Evolutionary conservation across 2,113 vertebrate species (phyloP).

Genomic region (Propithecus coquereli): DNA sequence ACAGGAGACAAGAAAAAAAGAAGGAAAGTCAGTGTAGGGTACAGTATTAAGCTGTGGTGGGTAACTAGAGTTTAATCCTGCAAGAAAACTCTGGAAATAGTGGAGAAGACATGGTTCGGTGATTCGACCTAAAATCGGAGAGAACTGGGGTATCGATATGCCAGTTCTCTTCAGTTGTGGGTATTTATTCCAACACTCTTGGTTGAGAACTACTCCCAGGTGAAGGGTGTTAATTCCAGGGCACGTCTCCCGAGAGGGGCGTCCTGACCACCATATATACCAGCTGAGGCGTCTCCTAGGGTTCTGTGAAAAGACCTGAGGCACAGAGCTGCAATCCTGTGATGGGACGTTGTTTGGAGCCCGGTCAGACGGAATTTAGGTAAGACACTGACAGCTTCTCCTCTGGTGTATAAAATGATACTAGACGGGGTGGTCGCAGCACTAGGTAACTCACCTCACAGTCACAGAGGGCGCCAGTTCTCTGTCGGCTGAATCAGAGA

Average conservation of each 20-base stretch:
- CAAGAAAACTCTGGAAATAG: background rate
- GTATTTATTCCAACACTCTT: background rate
- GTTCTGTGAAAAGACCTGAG: background rate
- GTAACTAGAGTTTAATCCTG: background rate
- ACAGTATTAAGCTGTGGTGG: background rate
- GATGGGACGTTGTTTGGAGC: too few species aligned
- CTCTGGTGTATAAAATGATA: background rate
- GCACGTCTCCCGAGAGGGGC: background rate
- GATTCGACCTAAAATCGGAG: background rate
- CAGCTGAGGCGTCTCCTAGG: accelerated
- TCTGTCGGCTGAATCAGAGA: accelerated
- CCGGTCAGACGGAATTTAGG: too few species aligned
- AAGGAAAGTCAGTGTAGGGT: background rate
- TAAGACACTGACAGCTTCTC: background rate
- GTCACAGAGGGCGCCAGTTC: too few species aligned
- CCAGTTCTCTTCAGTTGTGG: background rate
- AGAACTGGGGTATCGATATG: background rate
- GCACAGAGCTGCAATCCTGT: background rate
- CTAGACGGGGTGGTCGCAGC: background rate
- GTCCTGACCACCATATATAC: background rate
- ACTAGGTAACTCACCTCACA: accelerated
- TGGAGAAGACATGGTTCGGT: background rate
- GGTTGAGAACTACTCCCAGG: background rate
- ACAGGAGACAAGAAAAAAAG: background rate
- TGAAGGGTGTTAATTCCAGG: background rate